Base-by-base conservation (phyloP, 2,797 vertebrate species). In the Nyctalus aviator region DNA sequence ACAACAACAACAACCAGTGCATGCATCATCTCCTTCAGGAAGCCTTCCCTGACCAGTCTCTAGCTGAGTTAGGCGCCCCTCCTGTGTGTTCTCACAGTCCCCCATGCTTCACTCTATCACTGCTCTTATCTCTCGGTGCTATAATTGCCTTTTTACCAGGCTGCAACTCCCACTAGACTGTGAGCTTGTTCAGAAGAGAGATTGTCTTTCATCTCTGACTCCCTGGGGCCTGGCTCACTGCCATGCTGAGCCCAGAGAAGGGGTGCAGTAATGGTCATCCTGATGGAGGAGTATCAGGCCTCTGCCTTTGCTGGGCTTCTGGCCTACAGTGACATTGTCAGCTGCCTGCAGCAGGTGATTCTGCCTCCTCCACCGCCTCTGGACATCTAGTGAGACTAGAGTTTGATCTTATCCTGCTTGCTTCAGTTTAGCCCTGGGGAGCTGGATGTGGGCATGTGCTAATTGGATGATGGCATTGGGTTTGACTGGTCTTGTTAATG, bases 381-480 rank as follows among this genome's bases (percentile, higher is more conserved):
- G 90, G 94, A 93, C 9, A 44, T 83, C 84, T 88, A 46, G 77
- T 35, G 66, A 82, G 90, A 53, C 64, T 68, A 3, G 76, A 71
- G 93, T 95, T 96, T 95, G 92, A 97, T 96, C 90, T 95, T 48
- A 11, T 55, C 21, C 88, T 92, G 71, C 53, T 75, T 93, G 81
- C 92, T 95, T 96, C 76, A 76, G 91, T 90, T 93, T 66, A 93
- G 59, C 94, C 75, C 57, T 18, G 37, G 93, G 88, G 93, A 95
- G 46, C 46, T 90, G 71, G 84, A 71, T 82, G 55, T 92, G 82
- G 94, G 89, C 64, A 75, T 62, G 84, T 94, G 87, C 88, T 96
- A 96, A 97, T 93, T 96, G 90, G 95, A 95, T 93, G 95, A 94
- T 0, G 69, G 93, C 57, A 62, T 32, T 62, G 84, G 86, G 84